phyloP scores from a whole-genome alignment of 2,113 vertebrate genomes.

The Corythoichthys haematopterus region DNA sequence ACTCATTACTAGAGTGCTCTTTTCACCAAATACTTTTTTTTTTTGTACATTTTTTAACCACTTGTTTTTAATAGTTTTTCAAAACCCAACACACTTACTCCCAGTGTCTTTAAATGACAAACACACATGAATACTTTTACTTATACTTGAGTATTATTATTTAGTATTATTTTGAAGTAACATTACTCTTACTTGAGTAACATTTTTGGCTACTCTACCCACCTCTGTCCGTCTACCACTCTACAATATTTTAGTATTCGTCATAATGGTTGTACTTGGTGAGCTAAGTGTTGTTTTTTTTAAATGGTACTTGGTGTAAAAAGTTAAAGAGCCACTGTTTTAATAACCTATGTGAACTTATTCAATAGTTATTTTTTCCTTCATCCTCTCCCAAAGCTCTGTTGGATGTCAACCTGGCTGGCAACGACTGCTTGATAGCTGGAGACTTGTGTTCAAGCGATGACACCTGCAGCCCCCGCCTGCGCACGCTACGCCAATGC shows the following conservation, averaged over 20 bases:
- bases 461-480: conserved; percentile 82
- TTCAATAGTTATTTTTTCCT: background rate
- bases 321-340: background rate
- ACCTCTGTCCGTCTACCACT: no score
- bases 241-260: background rate
- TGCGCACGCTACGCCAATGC: conserved; percentile 87
- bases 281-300: background rate
- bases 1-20: no score
- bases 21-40: no score
- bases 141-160: no score
- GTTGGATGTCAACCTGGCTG: conserved; percentile 57
- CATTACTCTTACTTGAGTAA: no score
- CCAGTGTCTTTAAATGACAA: no score
- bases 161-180: no score
- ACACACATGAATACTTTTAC: no score
- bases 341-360: background rate
- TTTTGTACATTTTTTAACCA: no score
- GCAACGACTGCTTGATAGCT: conserved; percentile 84
- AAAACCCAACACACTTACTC: no score
- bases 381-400: conserved; percentile 54
- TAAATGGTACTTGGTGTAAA: background rate
- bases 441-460: conserved; percentile 83
- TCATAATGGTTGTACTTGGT: background rate
- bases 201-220: no score
- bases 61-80: no score